Conservation (phyloP, 2,888 invertebrate species). For the Agrotis puta region DNA sequence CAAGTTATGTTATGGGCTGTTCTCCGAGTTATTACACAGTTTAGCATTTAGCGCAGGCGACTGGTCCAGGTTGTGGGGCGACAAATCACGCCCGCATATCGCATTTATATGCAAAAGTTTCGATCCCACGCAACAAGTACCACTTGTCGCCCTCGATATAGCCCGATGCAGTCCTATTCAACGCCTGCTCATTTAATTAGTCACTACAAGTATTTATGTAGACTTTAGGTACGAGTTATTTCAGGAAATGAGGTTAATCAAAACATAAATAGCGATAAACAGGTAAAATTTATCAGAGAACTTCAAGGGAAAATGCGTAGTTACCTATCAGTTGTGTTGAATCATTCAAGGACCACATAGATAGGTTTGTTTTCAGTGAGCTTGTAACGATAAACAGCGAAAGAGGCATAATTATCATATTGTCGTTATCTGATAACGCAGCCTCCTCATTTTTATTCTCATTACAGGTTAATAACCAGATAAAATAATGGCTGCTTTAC, state of each 20-base stretch:
- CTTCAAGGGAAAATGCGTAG: constrained; percentile 25
- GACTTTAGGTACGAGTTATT: constrained; percentile 36
- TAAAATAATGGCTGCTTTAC: constrained; percentile 70
- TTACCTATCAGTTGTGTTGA: constrained; percentile 27
- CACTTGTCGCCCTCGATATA: constrained; percentile 74
- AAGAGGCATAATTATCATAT: constrained; percentile 32
- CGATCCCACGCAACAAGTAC: constrained; percentile 86
- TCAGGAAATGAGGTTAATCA: constrained; percentile 38
- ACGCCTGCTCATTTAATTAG: constrained; percentile 64
- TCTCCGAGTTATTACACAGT: constrained; percentile 67
- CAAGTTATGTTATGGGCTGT: constrained; percentile 47
- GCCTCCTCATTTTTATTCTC: constrained; percentile 60
- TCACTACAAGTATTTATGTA: constrained; percentile 59
- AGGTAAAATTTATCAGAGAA: constrained; percentile 50
- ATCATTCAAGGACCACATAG: neutral
- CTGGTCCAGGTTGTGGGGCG: constrained; percentile 64
- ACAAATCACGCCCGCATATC: constrained; percentile 80
- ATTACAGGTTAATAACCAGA: constrained; percentile 73
- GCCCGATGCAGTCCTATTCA: constrained; percentile 57
- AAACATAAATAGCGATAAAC: constrained; percentile 40
- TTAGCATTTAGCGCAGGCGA: constrained; percentile 74
- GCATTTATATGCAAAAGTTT: constrained; percentile 79
- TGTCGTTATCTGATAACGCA: constrained; percentile 62
- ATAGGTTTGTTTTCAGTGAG: constrained; percentile 10
- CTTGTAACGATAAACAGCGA: neutral